These are phyloP conservation scores for Sweltsa coloradensis DNA, from an alignment of 1,140 invertebrate genomes.

Conservation along the genomic window DNA sequence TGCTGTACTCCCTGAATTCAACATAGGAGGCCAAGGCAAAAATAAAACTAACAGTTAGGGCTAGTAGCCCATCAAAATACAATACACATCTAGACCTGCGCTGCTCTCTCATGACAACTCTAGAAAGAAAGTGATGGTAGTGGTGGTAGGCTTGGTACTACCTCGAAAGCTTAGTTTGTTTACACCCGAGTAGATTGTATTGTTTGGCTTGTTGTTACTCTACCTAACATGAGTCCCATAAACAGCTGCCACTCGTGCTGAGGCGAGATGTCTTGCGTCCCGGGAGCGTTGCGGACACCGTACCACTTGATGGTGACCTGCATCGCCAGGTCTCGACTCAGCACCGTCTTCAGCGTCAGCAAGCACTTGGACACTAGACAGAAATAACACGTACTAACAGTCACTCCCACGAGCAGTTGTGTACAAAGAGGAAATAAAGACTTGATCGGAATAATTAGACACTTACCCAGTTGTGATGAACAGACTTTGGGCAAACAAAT, in stretches of 20 bases:
- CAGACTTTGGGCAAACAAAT: conserved; percentile 52
- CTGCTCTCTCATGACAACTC: no score
- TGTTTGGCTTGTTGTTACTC: no score
- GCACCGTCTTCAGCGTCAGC: conserved; percentile 52
- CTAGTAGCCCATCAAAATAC: no score
- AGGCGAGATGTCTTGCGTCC: conserved; percentile 61
- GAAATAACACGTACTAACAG: conserved; percentile 11
- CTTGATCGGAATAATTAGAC: not conserved
- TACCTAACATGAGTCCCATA: conserved; percentile 43
- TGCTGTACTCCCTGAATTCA: no score
- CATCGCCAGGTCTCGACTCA: conserved; percentile 62
- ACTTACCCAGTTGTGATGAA: conserved; percentile 42
- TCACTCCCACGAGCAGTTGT: conserved; percentile 9
- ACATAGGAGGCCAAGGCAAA: no score
- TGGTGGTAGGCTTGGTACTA: no score
- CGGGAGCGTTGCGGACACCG: conserved; percentile 70
- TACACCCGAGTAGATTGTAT: conserved; percentile 26
- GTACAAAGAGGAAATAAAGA: not conserved
- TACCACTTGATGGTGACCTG: conserved; percentile 78
- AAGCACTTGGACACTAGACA: conserved; percentile 49
- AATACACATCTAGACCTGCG: no score
- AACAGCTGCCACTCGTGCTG: conserved; percentile 78
- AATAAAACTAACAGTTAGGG: no score
- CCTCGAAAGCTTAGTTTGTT: conserved; percentile 5
- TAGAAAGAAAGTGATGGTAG: no score